Percentiles rank a stretch among this genome's conserved stretches.
phyloP scores from a whole-genome alignment of 2,797 vertebrate genomes.

The Steatocranus sp. region DNA sequence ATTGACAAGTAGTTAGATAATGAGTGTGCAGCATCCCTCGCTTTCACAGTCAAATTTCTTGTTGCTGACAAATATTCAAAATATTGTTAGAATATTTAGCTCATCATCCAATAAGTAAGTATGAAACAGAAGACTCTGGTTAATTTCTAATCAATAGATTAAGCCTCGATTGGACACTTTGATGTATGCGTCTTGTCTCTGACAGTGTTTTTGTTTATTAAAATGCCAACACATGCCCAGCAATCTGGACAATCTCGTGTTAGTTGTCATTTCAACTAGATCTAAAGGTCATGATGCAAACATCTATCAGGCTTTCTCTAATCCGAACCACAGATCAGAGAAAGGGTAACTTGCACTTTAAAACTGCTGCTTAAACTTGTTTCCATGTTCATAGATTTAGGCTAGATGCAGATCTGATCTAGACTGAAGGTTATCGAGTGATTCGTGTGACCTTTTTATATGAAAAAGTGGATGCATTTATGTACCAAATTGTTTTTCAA shows the following conservation, averaged over 20 bases:
- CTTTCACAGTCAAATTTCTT: neutral
- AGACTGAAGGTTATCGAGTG: neutral
- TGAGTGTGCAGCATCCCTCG: neutral
- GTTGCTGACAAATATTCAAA: neutral
- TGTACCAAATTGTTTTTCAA: neutral
- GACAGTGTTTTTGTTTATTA: neutral
- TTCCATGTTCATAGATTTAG: neutral
- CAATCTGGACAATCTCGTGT: conserved; percentile 30
- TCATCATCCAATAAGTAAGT: neutral
- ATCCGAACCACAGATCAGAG: neutral
- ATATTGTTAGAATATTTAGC: neutral
- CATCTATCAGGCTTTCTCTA: neutral
- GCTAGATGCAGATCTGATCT: neutral
- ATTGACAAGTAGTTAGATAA: neutral
- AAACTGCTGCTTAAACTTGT: neutral
- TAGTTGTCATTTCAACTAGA: conserved; percentile 20
- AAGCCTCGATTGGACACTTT: neutral
- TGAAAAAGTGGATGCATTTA: neutral
- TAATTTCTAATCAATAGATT: neutral
- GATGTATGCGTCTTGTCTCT: neutral
- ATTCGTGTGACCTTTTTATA: neutral
- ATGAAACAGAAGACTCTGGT: neutral
- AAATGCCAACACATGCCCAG: conserved; percentile 35
- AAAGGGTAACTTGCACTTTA: neutral
- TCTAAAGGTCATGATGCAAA: conserved; percentile 32